Base-by-base conservation (phyloP, 2,113 vertebrate genomes). In the Xiphophorus hellerii region DNA sequence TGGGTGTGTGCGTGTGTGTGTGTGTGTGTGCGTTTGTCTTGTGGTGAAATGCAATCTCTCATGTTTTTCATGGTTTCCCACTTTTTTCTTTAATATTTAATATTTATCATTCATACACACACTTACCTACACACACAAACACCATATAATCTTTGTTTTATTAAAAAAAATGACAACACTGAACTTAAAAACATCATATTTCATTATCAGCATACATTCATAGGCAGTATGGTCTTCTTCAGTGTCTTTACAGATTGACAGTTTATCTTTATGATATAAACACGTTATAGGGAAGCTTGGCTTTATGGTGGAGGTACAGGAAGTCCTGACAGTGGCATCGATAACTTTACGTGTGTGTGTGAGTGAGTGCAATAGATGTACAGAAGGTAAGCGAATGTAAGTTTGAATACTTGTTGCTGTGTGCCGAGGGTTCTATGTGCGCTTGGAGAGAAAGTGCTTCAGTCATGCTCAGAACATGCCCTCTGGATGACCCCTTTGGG, bases 201-300 rank as follows among this genome's bases (percentile, higher is more conserved):
- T 95, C 93, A 79, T 72, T 84, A 90, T 93, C 88, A 92, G 92
- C 88, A 91, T 94, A 95, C 94, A 95, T 95, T 94, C 94, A 94
- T 92, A 93, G 90, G 92, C 93, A 95, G 89, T 94, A 94, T 90
- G 93, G 87, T 93, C 91, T 92, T 94, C 92, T 92, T 95, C 94
- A 95, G 94, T 95, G 94, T 93, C 92, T 92, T 90, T 93, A 94
- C 92, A 94, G 92, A 92, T 92, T 91, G 94, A 95, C 84, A 90
- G 89, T 80, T 79, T 93, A 89, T 90, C 85, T 93, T 71, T 93
- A 91, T 89, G 91, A 92, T 82, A 9, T n/a, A 1, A 80, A 92
- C 86, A 92, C 82, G 74, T 89, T 93, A 93, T 86, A 91, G 89
- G 86, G 84, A 93, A 94, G 90, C 87, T 84, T 85, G 88, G 87